Evolutionary conservation across 2,797 vertebrate species (phyloP), one percentile per base, ranked within the genome.

Genomic region (Adrianichthys oophorus): DNA sequence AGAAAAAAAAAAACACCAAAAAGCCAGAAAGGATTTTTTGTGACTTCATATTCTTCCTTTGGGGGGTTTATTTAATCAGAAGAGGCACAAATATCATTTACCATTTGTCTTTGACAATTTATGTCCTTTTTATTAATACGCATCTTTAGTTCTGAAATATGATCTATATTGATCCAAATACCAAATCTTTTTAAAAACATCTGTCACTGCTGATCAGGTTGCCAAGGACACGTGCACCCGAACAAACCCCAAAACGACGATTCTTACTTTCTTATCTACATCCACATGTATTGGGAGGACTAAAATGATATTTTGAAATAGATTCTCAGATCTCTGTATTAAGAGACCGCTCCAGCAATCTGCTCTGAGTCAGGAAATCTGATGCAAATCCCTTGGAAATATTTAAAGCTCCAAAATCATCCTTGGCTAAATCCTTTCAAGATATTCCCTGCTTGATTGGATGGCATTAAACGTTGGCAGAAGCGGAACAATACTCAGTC

Each of bases 381-480:
- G 85, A 92, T 91, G 89, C 88, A 91, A 92, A 92, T 92, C 91
- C 90, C 69, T 70, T 58, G 59, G 76, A 85, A 80, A 86, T 88
- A 90, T 91, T 92, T 91, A 92, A 92, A 90, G 83, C 88, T 72
- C 85, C 85, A 78, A 90, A 92, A 92, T 92, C 90, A 92, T 87
- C 87, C 81, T 83, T 54, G 74, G 71, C 85, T 85, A 93, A 93
- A 93, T 92, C 91, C 92, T 88, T 88, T 92, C 90, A 92, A 93
- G 90, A 92, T 92, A 91, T 90, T 90, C 90, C 87, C 73, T 43
- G 84, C 88, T 91, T 82, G 81, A 92, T 92, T 90, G 91, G 89
- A 82, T 84, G 83, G 91, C 85, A 91, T 93, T 92, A 92, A 88
- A 78, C 90, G 92, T 92, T 91, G 85, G 86, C 85, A 68, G 80